A percentile compares a stretch with the other conserved stretches of the same genome.
phyloP scores from a whole-genome alignment of 2,797 vertebrate species.

The Coregonus suidteri region DNA sequence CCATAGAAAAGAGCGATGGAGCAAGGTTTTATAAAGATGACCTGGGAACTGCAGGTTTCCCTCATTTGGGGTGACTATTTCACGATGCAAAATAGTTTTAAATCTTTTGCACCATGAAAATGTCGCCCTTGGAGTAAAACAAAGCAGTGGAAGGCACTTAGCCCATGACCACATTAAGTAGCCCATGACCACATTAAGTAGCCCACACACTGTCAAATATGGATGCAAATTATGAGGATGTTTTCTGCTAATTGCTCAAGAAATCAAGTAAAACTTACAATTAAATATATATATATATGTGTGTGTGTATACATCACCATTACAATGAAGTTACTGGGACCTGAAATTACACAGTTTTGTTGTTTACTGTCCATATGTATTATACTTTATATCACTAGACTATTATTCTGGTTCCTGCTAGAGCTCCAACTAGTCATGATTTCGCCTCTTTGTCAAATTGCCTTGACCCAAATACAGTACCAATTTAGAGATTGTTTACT shows the following conservation, averaged over 20 bases:
- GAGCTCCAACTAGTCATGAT: neutral
- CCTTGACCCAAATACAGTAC: conserved; percentile 21
- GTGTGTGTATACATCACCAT: too few relatives aligned
- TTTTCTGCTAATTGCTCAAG: neutral
- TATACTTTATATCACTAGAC: neutral
- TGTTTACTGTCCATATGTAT: too few relatives aligned
- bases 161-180: neutral
- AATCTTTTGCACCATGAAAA: too few relatives aligned
- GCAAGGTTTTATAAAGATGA: neutral
- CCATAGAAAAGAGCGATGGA: neutral
- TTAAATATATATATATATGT: too few relatives aligned
- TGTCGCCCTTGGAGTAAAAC: neutral
- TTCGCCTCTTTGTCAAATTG: conserved; percentile 10
- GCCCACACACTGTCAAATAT: neutral
- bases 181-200: neutral
- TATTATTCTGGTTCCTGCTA: neutral
- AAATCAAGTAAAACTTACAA: too few relatives aligned
- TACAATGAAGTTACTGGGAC: too few relatives aligned
- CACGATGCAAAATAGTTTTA: too few relatives aligned
- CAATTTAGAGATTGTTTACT: neutral
- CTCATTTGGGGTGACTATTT: neutral
- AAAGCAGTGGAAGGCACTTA: neutral
- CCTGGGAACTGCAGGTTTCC: neutral
- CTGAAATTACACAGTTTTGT: too few relatives aligned
- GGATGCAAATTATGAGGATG: neutral